These are phyloP conservation scores for Scaptomyza montana DNA, from an alignment of 1,140 invertebrate species.

Conservation along the genomic window DNA sequence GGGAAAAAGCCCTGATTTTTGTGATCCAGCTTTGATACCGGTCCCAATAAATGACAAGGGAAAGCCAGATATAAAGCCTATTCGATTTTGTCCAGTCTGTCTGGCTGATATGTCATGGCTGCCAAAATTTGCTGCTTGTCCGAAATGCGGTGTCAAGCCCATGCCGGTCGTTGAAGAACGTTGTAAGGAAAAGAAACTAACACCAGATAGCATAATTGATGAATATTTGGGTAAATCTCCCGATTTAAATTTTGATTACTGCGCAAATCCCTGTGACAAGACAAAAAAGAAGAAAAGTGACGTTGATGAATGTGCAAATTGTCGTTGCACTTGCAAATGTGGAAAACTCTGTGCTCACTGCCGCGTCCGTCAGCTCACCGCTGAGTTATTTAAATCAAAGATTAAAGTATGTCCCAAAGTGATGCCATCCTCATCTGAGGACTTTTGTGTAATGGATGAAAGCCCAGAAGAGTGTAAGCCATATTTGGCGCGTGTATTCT, in stretches of 20 bases:
- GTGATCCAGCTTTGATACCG: slow-evolving; percentile 28
- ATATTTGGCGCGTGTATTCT: slow-evolving; percentile 64
- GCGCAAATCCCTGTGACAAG: slow-evolving; percentile 27
- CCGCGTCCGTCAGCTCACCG: slow-evolving; percentile 57
- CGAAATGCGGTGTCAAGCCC: slow-evolving; percentile 42
- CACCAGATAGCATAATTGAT: slow-evolving; percentile 42
- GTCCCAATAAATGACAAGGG: slow-evolving; percentile 35
- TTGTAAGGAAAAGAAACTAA: slow-evolving; percentile 4
- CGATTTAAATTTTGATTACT: slow-evolving; percentile 12
- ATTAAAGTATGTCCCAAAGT: slow-evolving; percentile 15
- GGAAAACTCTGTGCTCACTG: slow-evolving; percentile 62
- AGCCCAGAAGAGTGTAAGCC: slow-evolving; percentile 48
- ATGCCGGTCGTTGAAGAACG: slow-evolving; percentile 23
- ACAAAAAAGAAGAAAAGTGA: neutral
- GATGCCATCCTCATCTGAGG: slow-evolving; percentile 36
- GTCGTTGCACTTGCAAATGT: slow-evolving; percentile 59
- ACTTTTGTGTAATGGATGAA: slow-evolving; percentile 35
- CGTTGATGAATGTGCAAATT: slow-evolving; percentile 3
- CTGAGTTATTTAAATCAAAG: slow-evolving; percentile 49
- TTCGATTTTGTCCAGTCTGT: slow-evolving; percentile 63
- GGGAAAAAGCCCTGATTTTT: slow-evolving; percentile 15
- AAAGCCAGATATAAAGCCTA: slow-evolving; percentile 33
- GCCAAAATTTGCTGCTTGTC: slow-evolving; percentile 54
- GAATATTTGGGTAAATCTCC: slow-evolving; percentile 6
- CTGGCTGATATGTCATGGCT: slow-evolving; percentile 63